Conservation (phyloP, 2,113 vertebrate species). For the Willisornis vidua region DNA sequence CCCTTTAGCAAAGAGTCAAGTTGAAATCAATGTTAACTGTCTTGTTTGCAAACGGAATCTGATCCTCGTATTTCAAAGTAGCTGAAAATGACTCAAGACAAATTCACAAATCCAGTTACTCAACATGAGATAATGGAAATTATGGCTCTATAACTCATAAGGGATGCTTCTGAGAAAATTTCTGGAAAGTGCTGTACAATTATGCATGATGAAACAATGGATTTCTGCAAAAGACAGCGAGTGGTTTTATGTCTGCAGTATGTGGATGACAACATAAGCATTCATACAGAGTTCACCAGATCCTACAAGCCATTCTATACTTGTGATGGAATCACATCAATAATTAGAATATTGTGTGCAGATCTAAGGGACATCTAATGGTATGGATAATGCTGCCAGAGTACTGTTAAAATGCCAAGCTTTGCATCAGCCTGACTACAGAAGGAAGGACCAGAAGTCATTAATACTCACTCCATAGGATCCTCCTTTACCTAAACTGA, state of each 20-base stretch:
- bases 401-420: background rate
- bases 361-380: background rate
- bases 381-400: background rate
- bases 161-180: constrained; percentile 64
- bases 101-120: constrained; percentile 70
- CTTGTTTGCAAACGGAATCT: constrained; percentile 55
- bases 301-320: background rate
- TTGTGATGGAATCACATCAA: background rate
- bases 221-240: constrained; percentile 55
- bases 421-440: background rate
- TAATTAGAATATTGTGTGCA: background rate
- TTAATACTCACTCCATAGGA: background rate
- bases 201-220: constrained; percentile 67
- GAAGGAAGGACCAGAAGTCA: background rate
- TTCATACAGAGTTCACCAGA: constrained; percentile 11
- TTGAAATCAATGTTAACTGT: constrained; percentile 46
- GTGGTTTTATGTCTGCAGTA: constrained; percentile 42
- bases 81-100: constrained; percentile 70
- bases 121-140: constrained; percentile 73
- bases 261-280: constrained; percentile 49
- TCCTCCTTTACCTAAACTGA: background rate
- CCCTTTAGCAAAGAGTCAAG: constrained; percentile 43
- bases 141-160: constrained; percentile 55
- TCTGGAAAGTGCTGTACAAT: constrained; percentile 67
- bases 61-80: constrained; percentile 62